Evolutionary conservation across 2,888 invertebrate species (phyloP), one percentile per base, ranked within the genome.

Genomic region (Ashinkailepas kermadecensis): DNA sequence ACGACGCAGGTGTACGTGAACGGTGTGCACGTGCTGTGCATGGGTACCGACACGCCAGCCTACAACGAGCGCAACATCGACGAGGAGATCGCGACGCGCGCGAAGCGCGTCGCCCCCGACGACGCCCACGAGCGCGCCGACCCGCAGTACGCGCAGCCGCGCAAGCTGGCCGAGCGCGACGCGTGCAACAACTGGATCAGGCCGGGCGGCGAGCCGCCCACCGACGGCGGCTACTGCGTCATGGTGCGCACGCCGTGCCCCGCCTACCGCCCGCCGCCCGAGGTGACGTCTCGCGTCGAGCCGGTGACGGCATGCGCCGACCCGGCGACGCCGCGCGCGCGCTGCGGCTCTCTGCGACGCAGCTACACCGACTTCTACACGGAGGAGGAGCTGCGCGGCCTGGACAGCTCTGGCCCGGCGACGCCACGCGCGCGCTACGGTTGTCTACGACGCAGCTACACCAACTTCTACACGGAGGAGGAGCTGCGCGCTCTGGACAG

Each of bases 351-450:
- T 23, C 78, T 78, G 57, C 78, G 78, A 0, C 57, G 78, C 23
- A 78, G 78, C 58, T 78, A 78, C 78, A 23, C 78, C n/a, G 57
- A 78, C 58, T 78, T 58, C 23, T 78, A 78, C 78, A 78, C 78
- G n/a, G 78, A 78, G 78, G 58, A 58, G 23, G 78, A 78, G 78
- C 23, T 78, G 58, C 57, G 58, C 3, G 78, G 4, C 0, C n/a
- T 78, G 57, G 78, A 78, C 58, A 57, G 78, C 23, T 78, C 74
- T 54, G 74, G 54, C 13, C 74, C n/a, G 39, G 1, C 18, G 54
- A 54, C 74, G 54, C 15, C 74, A 18, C 74, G 18, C 54, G 18
- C 54, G 18, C 54, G 54, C 23, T 78, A 58, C 58, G 58, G 18
- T 12, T 78, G 78, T 23, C 78, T 78, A n/a, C 78, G 78, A 0